These are phyloP conservation scores for Morpho deidamia DNA, from an alignment of 2,888 invertebrate genomes.

Conservation along the genomic window DNA sequence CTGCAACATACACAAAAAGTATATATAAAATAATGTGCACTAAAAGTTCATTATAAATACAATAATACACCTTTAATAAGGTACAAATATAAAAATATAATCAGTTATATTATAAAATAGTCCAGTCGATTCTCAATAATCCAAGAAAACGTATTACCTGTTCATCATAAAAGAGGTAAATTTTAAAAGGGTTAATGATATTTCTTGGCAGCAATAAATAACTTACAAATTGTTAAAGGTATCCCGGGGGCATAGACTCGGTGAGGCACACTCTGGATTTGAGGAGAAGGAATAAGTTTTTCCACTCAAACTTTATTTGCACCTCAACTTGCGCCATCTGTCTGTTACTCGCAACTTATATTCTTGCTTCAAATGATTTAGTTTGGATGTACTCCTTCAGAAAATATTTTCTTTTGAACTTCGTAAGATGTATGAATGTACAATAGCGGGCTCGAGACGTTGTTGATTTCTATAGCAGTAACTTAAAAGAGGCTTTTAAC, in stretches of 20 bases:
- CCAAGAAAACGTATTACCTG: conserved; percentile 20
- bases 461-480: conserved; percentile 28
- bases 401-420: conserved; percentile 68
- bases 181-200: conserved; percentile 71
- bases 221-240: conserved; percentile 74
- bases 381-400: conserved; percentile 66
- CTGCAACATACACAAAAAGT: no score
- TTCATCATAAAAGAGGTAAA: conserved; percentile 39
- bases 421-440: conserved; percentile 59
- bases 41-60: no score
- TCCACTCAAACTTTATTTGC: conserved; percentile 76
- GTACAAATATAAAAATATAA: no score
- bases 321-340: conserved; percentile 57
- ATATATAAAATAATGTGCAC: no score
- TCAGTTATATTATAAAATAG: neutral
- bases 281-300: conserved; percentile 64
- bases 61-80: no score
- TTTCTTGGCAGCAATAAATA: conserved; percentile 71
- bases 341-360: conserved; percentile 58
- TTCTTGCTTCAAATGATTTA: conserved; percentile 73
- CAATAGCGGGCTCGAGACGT: conserved; percentile 39
- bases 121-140: conserved; percentile 8
- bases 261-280: conserved; percentile 51
- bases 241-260: conserved; percentile 61
- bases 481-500: conserved; percentile 25